phyloP scores from a whole-genome alignment of 2,797 vertebrate genomes.

The Xenentodon cancila region DNA sequence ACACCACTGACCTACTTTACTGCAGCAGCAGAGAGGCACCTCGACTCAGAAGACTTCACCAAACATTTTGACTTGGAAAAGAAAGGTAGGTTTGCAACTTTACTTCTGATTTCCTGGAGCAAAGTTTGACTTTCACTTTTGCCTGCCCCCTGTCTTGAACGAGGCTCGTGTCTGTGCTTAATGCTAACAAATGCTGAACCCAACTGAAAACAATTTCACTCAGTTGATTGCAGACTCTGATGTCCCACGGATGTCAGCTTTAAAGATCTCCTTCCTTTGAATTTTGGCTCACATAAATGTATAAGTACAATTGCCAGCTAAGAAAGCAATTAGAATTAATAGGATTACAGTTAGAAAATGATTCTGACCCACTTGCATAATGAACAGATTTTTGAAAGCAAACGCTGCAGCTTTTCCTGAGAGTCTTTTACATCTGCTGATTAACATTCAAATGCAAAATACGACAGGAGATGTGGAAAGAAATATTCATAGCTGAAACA shows the following conservation, averaged over 20 bases:
- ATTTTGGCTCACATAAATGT: not conserved
- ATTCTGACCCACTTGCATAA: slow-evolving; percentile 34
- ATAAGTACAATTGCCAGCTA: slow-evolving; percentile 6
- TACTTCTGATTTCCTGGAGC: not conserved
- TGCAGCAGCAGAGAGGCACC: slow-evolving; percentile 21
- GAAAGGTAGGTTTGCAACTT: slow-evolving; percentile 48
- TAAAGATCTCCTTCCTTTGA: not conserved
- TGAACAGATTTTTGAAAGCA: slow-evolving; percentile 7
- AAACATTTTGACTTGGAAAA: slow-evolving; percentile 25
- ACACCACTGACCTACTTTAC: slow-evolving; percentile 52
- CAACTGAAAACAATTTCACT: not conserved
- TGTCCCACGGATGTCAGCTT: not conserved
- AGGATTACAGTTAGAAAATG: slow-evolving; percentile 31
- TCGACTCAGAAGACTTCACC: slow-evolving; percentile 25
- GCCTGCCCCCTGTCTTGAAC: not conserved
- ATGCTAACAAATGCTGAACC: slow-evolving; percentile 1
- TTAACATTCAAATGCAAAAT: not conserved
- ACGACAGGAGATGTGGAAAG: not conserved
- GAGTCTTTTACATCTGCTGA: slow-evolving; percentile 4
- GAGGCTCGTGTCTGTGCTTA: not conserved
- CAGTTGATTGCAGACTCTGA: not conserved
- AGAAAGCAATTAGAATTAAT: slow-evolving; percentile 18
- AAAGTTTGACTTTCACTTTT: slow-evolving; percentile 16
- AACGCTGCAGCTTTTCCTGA: slow-evolving; percentile 3
- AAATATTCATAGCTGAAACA: not conserved